phyloP scores from a whole-genome alignment of 1,140 invertebrate genomes.

The Leptoteleia sp. region DNA sequence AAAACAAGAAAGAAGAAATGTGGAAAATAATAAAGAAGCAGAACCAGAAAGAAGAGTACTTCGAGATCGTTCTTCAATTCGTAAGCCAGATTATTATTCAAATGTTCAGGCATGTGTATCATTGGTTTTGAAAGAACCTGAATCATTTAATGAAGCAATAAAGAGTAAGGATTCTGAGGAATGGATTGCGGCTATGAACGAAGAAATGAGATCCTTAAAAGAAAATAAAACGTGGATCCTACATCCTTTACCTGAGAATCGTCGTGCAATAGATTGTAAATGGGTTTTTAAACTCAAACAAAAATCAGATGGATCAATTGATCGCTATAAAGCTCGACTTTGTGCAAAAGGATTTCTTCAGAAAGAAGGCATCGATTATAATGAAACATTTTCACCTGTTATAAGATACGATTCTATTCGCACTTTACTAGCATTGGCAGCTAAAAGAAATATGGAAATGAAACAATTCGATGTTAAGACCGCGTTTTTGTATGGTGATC shows the following conservation, averaged over 20 bases:
- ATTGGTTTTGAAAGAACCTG: too few species aligned
- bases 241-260: too few species aligned
- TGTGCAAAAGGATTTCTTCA: slow-evolving; percentile 67
- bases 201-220: slow-evolving; percentile 9
- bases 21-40: too few species aligned
- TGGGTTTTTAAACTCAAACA: slow-evolving; percentile 28
- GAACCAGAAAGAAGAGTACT: too few species aligned
- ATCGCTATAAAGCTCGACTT: slow-evolving; percentile 43
- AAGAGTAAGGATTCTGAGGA: neutral
- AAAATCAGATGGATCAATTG: neutral
- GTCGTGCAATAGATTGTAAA: neutral
- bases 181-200: slow-evolving; percentile 17
- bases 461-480: neutral
- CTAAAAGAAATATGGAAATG: neutral
- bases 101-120: too few species aligned
- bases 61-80: too few species aligned
- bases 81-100: too few species aligned
- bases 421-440: neutral
- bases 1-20: too few species aligned
- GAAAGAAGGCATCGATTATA: neutral
- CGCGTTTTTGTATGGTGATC: neutral
- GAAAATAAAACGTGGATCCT: slow-evolving; percentile 23
- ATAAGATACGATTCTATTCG: neutral
- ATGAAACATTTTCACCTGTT: neutral
- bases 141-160: slow-evolving; percentile 9